Evolutionary conservation across 2,888 invertebrate genomes (phyloP), one percentile per base, ranked within the genome.

Genomic region (Tortricodes alternella): DNA sequence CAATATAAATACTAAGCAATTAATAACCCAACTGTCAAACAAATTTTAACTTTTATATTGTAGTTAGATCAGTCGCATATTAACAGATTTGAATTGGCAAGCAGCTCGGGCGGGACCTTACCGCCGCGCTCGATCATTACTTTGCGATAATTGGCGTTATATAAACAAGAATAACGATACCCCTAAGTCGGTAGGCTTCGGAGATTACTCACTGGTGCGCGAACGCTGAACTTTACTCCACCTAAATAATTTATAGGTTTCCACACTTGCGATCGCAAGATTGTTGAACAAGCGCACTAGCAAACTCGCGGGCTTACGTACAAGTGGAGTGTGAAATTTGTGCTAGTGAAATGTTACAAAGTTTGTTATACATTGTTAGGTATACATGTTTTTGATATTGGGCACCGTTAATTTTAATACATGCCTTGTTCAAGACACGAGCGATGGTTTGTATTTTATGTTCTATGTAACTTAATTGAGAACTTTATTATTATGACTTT

Each of bases 191-290:
- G 65, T 62, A 70, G 64, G 68, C 66, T 53, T 57, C 52, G 59
- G 38, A 67, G 67, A 70, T 77, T 74, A 75, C 77, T 76, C 73
- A 78, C 74, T 65, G 70, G 74, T 72, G 72, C 74, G 61, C 68
- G 67, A 71, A 66, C 63, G 67, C 67, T 74, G 68, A 68, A 78
- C 79, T 73, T 79, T 74, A 74, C 73, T 66, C 69, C 58, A 63
- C 64, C 68, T 73, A 71, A 71, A 75, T 80, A 81, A 82, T 80
- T 80, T 80, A 82, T 78, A 71, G 76, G 76, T 67, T 72, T 65
- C 66, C 62, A 69, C 69, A 70, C 66, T 72, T 35, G 50, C 70
- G 71, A 72, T 72, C 69, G 65, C 70, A 62, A 74, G 70, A 77
- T 76, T 78, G 80, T 80, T 80, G 63, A 65, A 70, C 66, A 66